Evolutionary conservation across 2,888 invertebrate genomes (phyloP), one percentile per base, ranked within the genome.

Genomic region (Priocnemis perturbator): DNA sequence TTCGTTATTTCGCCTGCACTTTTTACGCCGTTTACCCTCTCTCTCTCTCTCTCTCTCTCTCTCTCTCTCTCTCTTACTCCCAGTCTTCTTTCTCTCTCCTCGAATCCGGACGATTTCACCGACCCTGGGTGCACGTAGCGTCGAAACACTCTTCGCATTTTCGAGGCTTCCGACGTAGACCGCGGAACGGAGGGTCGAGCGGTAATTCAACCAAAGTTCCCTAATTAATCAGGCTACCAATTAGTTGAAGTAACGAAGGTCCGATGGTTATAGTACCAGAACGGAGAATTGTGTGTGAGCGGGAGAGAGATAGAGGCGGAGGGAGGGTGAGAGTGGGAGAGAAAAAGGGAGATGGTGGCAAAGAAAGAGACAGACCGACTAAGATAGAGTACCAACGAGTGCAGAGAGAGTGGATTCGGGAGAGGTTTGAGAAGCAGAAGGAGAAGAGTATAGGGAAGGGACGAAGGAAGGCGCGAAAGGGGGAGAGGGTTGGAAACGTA

Each of bases 171-270:
- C 53, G 55, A 9, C 55, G 60, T 67, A 64, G 67, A 80, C 69
- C 73, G 55, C 72, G 67, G 63, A 69, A 57, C 66, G 65, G 53
- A 66, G 68, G 71, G 69, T 73, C 67, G 76, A 62, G 58, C 72
- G 71, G 71, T 73, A 80, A 82, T 80, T 81, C 78, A 78, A 76
- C 61, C 74, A 71, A 82, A 83, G 70, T 82, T 82, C 68, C 72
- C 83, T 77, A 83, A 82, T 82, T 83, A 83, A 83, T 83, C 78
- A 83, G 77, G 60, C 70, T 68, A 67, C 71, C 77, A 83, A 82
- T 82, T 81, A 81, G 79, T 76, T 50, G 68, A 70, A 71, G 75
- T 79, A 73, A 78, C 74, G 76, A 75, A 80, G 76, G 73, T 73
- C 70, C 72, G 69, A 79, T 62, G 73, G 79, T 73, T 74, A 69